Conservation (phyloP, 2,113 vertebrate genomes). For the Ailuropoda melanoleuca region DNA sequence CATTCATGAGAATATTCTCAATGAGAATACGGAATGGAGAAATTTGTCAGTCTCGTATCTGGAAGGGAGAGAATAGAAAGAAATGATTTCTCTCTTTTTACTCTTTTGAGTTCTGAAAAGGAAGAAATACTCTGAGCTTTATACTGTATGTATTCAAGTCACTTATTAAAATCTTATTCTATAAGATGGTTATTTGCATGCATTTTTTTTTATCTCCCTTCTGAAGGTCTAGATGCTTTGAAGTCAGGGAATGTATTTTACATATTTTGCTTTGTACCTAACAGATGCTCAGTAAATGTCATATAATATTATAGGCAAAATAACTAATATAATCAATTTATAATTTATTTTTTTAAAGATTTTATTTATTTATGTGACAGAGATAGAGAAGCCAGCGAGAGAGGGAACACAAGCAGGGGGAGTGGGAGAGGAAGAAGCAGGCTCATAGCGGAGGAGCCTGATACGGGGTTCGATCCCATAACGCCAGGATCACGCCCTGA, state of each 20-base stretch:
- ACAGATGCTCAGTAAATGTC: background rate
- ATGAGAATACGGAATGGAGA: background rate
- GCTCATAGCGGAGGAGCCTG: too few relatives aligned
- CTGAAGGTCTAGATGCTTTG: background rate
- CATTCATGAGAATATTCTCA: background rate
- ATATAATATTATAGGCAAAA: background rate
- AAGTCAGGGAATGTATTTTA: background rate
- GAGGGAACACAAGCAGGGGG: too few relatives aligned
- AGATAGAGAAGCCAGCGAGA: too few relatives aligned
- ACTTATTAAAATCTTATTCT: constrained; percentile 18
- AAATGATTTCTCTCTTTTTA: background rate
- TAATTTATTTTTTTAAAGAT: constrained; percentile 20
- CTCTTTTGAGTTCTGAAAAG: background rate
- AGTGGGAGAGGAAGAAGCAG: too few relatives aligned
- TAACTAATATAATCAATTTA: background rate
- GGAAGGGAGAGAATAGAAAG: background rate
- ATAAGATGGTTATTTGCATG: background rate
- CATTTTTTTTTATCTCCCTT: background rate
- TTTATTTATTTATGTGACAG: too few relatives aligned
- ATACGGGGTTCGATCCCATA: too few relatives aligned
- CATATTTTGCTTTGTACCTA: background rate
- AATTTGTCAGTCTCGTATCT: background rate
- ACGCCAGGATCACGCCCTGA: too few relatives aligned
- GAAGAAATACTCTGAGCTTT: background rate
- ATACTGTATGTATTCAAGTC: background rate